Evolutionary conservation across 2,797 vertebrate genomes (phyloP).

Genomic region (Enteromius treurensis): DNA sequence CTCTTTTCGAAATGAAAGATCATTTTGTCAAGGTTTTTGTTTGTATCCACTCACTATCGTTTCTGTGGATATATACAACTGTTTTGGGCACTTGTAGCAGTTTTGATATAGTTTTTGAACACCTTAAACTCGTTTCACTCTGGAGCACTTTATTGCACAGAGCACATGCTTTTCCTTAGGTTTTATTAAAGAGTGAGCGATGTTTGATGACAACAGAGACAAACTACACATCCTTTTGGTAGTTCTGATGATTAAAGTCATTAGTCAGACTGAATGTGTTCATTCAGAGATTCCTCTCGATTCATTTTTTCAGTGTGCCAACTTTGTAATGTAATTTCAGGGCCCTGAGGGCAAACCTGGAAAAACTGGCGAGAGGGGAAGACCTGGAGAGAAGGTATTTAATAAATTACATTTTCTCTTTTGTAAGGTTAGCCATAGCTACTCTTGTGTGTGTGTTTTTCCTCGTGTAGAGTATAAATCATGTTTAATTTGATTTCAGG

Average conservation of each 20-base stretch:
- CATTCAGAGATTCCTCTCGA: neutral
- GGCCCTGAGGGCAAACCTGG: conserved; percentile 95
- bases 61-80: neutral
- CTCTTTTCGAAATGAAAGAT: neutral
- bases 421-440: neutral
- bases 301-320: neutral
- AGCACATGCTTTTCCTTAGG: neutral
- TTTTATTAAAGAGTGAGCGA: neutral
- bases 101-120: neutral
- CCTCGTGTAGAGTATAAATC: neutral
- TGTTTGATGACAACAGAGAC: conserved; percentile 1
- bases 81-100: neutral
- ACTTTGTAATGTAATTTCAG: conserved; percentile 69
- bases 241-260: neutral
- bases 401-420: neutral
- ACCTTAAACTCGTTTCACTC: neutral
- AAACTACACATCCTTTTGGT: neutral
- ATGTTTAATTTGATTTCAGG: conserved; percentile 75
- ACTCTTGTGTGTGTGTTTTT: neutral
- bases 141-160: neutral
- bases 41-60: neutral
- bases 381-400: conserved; percentile 87
- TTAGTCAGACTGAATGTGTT: conserved; percentile 2
- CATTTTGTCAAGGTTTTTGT: neutral
- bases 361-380: conserved; percentile 88